Evolutionary conservation across 2,888 invertebrate species (phyloP), one percentile per base, ranked within the genome.

Genomic region (Fragum sueziense): DNA sequence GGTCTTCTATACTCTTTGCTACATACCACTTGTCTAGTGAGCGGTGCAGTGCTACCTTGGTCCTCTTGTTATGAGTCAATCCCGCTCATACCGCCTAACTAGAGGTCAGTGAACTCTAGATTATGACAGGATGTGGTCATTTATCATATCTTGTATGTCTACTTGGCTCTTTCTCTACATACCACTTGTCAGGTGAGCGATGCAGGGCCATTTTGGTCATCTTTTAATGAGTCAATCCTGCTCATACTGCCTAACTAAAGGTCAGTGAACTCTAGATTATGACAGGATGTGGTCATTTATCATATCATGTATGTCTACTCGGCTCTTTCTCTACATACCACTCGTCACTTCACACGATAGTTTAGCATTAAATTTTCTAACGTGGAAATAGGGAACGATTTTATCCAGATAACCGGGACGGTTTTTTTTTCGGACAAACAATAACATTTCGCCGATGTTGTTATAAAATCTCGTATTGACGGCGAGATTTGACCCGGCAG

Each of bases 221-320:
- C n/a, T n/a, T 47, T 9, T 47, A 2, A 47, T 47, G 47, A 47
- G 47, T 47, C 47, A 47, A 47, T 2, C 47, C 47, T 2, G 47
- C 47, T 47, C 47, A 14, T 47, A 47, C 20, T n/a, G 47, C 47
- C n/a, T 9, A 47, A 3, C 20, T 4, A 14, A n/a, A 47, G 47
- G 47, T 47, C 47, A 47, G 47, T 47, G 7, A 47, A 47, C 47
- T 47, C 47, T 47, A 4, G 47, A 3, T 47, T 47, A 47, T 47
- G 47, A 47, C 47, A 25, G 57, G 6, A 57, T 6, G 57, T 57
- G 57, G 57, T 57, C 57, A 57, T 57, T 57, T 57, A 57, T 57
- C 57, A 57, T 57, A 27, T 2, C 27, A 27, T 7, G 25, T 25
- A 57, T 11, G 57, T 22, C 4, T 47, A n/a, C n/a, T 47, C n/a